Base-by-base conservation (phyloP, 2,797 vertebrate species). In the Hippoglossus hippoglossus region DNA sequence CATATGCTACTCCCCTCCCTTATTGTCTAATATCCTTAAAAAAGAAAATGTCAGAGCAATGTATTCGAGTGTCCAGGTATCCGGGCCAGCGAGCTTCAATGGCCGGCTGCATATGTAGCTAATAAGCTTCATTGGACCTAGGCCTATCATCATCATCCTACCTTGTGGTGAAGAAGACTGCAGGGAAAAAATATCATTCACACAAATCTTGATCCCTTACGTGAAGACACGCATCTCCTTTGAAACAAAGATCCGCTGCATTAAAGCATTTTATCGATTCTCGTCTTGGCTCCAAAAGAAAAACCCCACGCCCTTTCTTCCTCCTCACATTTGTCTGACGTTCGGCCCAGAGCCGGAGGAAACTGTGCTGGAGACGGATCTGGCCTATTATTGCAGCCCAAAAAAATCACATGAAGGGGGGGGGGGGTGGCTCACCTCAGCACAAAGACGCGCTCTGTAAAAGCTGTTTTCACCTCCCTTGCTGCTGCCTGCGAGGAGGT, bases 101-200 rank as follows among this genome's bases (percentile, higher is more conserved):
- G 39, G 22, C 59, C 26, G 26, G 12, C 25, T 65, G 47, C 62
- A 67, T 39, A 71, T 56, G 19, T 2, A 58, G 56, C 56, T 22
- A 34, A 41, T 41, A 24, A 59, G 59, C 50, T 60, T 47, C 55
- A 24, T 22, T 18, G 69, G 8, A 64, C 22, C 36, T 39, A 71
- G 89, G 87, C 88, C 87, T 67, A 39, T 76, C 60, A 78, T 71
- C 77, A 65, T 78, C 57, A 77, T 70, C 72, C 66, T 67, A 53
- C 67, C 72, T 71, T 68, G 52, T 50, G 54, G 52, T 39, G 71
- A 74, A 54, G 12, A 64, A 82, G 51, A 84, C 50, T 55, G 71
- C 21, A 67, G 60, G 18, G 3, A 15, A 3, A 25, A 25, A 64
- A 25, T 22, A 49, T 8, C 18, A 61, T 54, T 18, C 26, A 50